phyloP scores from a whole-genome alignment of 2,113 vertebrate species.

The Cervus canadensis region DNA sequence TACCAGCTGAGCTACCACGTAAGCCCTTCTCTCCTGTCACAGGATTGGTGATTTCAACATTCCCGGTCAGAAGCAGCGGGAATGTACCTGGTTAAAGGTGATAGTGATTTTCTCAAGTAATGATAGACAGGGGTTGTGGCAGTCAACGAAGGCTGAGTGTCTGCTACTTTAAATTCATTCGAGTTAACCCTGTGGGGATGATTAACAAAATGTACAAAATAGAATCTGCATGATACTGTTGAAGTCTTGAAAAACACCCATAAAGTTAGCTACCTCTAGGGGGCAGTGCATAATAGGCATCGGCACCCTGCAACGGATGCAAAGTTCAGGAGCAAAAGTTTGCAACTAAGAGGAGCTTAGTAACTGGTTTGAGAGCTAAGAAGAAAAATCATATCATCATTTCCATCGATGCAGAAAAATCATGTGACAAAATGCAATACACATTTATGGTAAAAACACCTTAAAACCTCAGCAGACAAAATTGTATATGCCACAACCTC shows the following conservation, averaged over 20 bases:
- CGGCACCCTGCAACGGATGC: not conserved
- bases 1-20: not conserved
- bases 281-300: not conserved
- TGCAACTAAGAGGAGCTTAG: not conserved
- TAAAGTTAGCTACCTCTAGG: conserved; percentile 11
- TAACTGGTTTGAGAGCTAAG: not conserved
- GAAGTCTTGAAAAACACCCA: not conserved
- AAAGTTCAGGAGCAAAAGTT: not conserved
- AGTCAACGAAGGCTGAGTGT: not conserved
- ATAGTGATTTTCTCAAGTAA: not conserved
- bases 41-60: not conserved
- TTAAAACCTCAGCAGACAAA: not conserved
- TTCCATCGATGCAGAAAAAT: not conserved
- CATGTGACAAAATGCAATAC: not conserved
- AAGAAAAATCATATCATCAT: not conserved
- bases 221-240: not conserved
- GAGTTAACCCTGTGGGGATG: not conserved
- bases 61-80: not conserved
- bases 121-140: not conserved
- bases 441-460: not conserved
- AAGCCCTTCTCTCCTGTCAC: not conserved
- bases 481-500: not conserved
- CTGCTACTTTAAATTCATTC: not conserved
- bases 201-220: conserved; percentile 19
- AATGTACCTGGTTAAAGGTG: not conserved